Evolutionary conservation across 1,140 invertebrate species (phyloP), one percentile per base, ranked within the genome.

Genomic region (Penaeus vannamei): DNA sequence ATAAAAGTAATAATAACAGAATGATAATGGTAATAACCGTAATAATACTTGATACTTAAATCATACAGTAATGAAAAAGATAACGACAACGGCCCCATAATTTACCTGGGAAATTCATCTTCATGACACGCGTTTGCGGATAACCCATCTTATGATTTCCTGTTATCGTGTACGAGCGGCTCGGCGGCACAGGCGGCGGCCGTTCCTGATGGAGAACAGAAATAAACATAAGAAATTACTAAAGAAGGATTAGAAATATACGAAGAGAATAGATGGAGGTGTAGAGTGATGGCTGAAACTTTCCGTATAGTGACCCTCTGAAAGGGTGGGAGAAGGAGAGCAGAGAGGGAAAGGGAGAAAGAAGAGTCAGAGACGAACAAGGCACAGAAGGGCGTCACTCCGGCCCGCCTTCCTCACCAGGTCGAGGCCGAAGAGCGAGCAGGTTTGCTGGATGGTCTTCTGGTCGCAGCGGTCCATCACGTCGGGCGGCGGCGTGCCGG

Each of bases 71-170:
- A 72, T 72, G 14, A 72, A 29, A 72, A 29, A 26, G 19, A 5
- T 72, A 10, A 59, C 3, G 5, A 20, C 23, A 42, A 42, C 36
- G 5, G 84, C 17, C 22, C 22, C 17, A 86, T 81, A 32, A 87
- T 91, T 93, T 93, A 96, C 95, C 95, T 93, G 96, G 96, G 94
- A 96, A 98, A 90, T 96, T 96, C 94, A 96, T 96, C 93, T 97
- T 97, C 96, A 98, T 97, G 42, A 97, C 94, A 92, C 98, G 95
- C 84, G 96, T 97, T 94, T 98, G 98, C 60, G 98, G 98, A 94
- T 98, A 98, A 90, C 96, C 96, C 86, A 98, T 93, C 94, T 98
- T 98, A n/a, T 97, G 96, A 93, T 98, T 98, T 87, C 97, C 97
- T 53, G 96, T 94, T 64, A 98, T 96, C 46, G 97, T 98, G 93